phyloP scores from a whole-genome alignment of 2,888 invertebrate genomes.

The Athalia cordata region DNA sequence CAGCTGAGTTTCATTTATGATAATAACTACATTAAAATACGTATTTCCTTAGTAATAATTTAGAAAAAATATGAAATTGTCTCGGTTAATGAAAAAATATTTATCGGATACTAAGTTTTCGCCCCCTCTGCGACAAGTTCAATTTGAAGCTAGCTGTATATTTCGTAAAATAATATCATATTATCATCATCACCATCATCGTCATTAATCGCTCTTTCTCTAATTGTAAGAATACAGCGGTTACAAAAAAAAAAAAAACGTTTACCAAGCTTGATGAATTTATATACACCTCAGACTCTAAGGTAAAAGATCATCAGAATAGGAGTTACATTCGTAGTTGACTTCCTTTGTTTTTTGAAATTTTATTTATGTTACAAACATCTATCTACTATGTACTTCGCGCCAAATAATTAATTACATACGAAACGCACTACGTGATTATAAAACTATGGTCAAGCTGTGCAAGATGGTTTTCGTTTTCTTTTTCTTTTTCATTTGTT shows the following conservation, averaged over 20 bases:
- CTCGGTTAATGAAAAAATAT: slow-evolving; percentile 39
- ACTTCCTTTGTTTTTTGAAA: no score
- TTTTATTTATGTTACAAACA: slow-evolving; percentile 33
- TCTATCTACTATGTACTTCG: slow-evolving; percentile 9
- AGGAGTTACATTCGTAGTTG: neutral
- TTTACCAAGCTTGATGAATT: slow-evolving; percentile 1
- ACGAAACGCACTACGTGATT: slow-evolving; percentile 33
- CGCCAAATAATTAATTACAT: slow-evolving; percentile 25
- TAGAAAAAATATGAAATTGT: slow-evolving; percentile 41
- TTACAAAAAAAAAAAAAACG: slow-evolving; percentile 17
- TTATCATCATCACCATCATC: slow-evolving; percentile 4
- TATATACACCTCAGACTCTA: slow-evolving; percentile 17
- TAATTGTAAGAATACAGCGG: slow-evolving; percentile 37
- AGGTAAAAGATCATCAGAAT: slow-evolving; percentile 6
- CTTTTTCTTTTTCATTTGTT: neutral
- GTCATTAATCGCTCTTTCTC: neutral
- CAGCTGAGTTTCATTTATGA: slow-evolving; percentile 39
- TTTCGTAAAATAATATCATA: slow-evolving; percentile 38
- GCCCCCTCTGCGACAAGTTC: slow-evolving; percentile 30
- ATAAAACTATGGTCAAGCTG: slow-evolving; percentile 39
- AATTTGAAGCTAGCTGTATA: slow-evolving; percentile 43
- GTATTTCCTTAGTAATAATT: slow-evolving; percentile 36
- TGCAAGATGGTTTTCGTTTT: slow-evolving; percentile 39
- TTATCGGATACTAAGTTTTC: neutral
- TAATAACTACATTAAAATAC: slow-evolving; percentile 43